phyloP scores from a whole-genome alignment of 2,888 invertebrate genomes.

The Ametastegia equiseti region DNA sequence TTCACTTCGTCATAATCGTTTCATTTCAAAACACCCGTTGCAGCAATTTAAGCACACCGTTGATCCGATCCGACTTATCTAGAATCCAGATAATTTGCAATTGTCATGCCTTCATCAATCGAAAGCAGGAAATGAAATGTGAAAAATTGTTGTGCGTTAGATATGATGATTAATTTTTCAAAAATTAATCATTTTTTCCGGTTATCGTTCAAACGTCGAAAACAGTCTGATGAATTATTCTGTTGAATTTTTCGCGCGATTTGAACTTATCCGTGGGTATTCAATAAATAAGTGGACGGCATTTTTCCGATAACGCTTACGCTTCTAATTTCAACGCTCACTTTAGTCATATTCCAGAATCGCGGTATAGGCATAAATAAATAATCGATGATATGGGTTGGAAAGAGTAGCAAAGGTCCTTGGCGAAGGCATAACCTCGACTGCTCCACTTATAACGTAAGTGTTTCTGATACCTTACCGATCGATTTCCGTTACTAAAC shows the following conservation, averaged over 20 bases:
- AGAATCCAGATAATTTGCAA: too few species aligned
- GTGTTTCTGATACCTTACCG: not conserved
- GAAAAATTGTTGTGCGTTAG: too few species aligned
- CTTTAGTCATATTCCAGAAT: not conserved
- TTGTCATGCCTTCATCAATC: too few species aligned
- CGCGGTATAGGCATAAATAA: not conserved
- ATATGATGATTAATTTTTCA: too few species aligned
- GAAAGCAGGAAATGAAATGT: too few species aligned
- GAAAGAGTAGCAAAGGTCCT: not conserved
- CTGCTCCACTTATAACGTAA: not conserved
- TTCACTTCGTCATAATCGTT: too few species aligned
- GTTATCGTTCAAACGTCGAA: not conserved
- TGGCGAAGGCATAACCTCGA: not conserved
- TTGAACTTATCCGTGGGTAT: not conserved
- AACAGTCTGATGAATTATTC: not conserved
- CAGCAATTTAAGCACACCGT: too few species aligned
- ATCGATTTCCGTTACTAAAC: not conserved
- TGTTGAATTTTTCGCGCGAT: not conserved
- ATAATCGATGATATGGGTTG: not conserved
- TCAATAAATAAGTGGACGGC: not conserved
- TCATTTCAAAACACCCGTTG: too few species aligned
- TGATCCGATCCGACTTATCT: too few species aligned
- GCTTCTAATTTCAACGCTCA: not conserved
- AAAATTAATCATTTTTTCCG: too few species aligned
- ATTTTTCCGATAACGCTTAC: not conserved